A percentile compares a stretch with the other conserved stretches of the same genome.
Evolutionary conservation across 2,113 vertebrate species (phyloP).

Genomic region (Solea senegalensis): DNA sequence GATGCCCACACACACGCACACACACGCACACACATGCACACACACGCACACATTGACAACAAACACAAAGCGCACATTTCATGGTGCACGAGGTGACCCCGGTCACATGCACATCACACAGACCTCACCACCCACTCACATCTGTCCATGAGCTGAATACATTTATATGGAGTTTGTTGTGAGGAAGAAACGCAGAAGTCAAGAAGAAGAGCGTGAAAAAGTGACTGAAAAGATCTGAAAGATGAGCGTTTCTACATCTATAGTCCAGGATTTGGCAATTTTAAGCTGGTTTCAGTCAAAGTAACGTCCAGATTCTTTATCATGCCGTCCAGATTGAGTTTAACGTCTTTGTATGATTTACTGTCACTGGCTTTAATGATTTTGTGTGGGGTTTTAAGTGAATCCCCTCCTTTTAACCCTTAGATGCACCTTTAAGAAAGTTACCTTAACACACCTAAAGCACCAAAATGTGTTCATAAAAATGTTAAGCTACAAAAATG

Average conservation of each 20-base stretch:
- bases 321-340: not conserved
- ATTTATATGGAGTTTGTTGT: constrained; percentile 1
- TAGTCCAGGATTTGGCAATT: not conserved
- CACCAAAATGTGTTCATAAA: no score
- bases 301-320: no score
- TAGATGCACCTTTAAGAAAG: no score
- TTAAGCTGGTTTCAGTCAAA: not conserved
- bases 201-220: not conserved
- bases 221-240: not conserved
- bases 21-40: not conserved
- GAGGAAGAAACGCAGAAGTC: not conserved
- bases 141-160: constrained; percentile 23
- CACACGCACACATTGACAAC: not conserved
- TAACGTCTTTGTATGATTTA: not conserved
- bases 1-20: constrained; percentile 5
- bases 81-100: constrained; percentile 41
- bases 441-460: no score
- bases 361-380: not conserved
- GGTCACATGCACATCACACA: constrained; percentile 36
- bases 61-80: constrained; percentile 27
- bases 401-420: no score
- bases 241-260: not conserved
- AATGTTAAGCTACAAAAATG: no score
- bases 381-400: not conserved
- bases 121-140: constrained; percentile 31